Conservation (phyloP, 1,140 invertebrate species). For the Drosophila grimshawi region DNA sequence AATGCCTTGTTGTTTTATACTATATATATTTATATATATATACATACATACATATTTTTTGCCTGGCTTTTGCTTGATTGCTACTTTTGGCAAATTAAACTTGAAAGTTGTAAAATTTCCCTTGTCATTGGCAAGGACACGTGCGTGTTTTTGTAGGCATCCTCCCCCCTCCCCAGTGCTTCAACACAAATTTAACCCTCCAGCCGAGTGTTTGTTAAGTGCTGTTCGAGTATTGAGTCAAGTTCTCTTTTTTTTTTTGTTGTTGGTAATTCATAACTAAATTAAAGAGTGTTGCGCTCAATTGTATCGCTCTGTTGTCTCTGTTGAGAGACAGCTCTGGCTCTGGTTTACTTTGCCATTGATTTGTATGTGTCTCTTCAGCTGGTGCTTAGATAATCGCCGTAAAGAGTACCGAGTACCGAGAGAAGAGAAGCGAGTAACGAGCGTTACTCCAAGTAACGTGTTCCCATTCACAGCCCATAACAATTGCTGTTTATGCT, state of each 20-base stretch:
- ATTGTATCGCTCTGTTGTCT: neutral
- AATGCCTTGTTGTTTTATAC: conserved; percentile 19
- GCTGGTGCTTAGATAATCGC: neutral
- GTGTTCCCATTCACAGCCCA: conserved; percentile 72
- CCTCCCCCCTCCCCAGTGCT: neutral
- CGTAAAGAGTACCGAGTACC: neutral
- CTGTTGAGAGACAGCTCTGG: neutral
- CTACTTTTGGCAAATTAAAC: conserved; percentile 82
- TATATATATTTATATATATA: too few relatives aligned
- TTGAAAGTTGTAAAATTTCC: conserved; percentile 83
- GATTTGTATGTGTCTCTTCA: conserved; percentile 28
- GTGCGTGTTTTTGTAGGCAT: conserved; percentile 58
- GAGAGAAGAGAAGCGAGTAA: neutral
- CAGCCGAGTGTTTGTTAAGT: conserved; percentile 19
- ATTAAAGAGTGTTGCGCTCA: conserved; percentile 46
- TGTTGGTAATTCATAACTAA: conserved; percentile 50
- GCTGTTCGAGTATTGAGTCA: conserved; percentile 33
- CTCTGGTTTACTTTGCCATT: conserved; percentile 38
- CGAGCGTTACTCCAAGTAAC: conserved; percentile 16
- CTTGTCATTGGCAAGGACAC: conserved; percentile 82
- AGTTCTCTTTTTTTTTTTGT: conserved; percentile 3
- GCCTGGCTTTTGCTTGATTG: conserved; percentile 68
- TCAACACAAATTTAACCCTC: conserved; percentile 17
- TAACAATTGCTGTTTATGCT: conserved; percentile 82
- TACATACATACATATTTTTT: conserved; percentile 14